Evolutionary conservation across 2,888 invertebrate species (phyloP).

Genomic region (Metallyticus violacea): DNA sequence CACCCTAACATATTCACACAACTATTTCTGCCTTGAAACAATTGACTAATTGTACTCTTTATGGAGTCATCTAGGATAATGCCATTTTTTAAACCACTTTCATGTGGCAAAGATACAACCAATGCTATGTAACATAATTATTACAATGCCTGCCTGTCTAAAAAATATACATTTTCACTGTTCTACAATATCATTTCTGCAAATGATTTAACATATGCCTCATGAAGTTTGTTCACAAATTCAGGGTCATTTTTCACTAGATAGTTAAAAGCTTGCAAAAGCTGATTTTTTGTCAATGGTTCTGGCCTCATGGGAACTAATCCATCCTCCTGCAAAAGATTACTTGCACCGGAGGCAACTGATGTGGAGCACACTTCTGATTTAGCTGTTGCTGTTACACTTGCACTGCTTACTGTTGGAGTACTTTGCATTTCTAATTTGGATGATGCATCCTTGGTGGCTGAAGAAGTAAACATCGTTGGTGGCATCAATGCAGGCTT

Average conservation of each 20-base stretch:
- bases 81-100: not conserved
- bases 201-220: conserved; percentile 87
- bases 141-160: not conserved
- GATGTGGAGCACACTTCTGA: not conserved
- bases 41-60: not conserved
- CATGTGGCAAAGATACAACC: not conserved
- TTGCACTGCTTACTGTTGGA: not conserved
- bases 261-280: conserved; percentile 85
- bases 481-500: conserved; percentile 78
- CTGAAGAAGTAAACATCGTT: conserved; percentile 74
- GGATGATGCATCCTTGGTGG: conserved; percentile 43
- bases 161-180: not conserved
- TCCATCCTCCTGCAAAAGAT: not conserved
- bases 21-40: not conserved
- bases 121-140: not conserved
- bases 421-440: not conserved
- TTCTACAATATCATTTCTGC: conserved; percentile 58
- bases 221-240: conserved; percentile 85
- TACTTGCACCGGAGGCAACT: not conserved
- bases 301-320: conserved; percentile 49
- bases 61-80: not conserved
- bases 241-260: conserved; percentile 83
- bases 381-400: not conserved
- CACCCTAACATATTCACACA: too few species aligned
- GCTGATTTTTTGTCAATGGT: conserved; percentile 82